Conservation (phyloP, 2,888 invertebrate genomes). For the Caenorhabditis becei region DNA sequence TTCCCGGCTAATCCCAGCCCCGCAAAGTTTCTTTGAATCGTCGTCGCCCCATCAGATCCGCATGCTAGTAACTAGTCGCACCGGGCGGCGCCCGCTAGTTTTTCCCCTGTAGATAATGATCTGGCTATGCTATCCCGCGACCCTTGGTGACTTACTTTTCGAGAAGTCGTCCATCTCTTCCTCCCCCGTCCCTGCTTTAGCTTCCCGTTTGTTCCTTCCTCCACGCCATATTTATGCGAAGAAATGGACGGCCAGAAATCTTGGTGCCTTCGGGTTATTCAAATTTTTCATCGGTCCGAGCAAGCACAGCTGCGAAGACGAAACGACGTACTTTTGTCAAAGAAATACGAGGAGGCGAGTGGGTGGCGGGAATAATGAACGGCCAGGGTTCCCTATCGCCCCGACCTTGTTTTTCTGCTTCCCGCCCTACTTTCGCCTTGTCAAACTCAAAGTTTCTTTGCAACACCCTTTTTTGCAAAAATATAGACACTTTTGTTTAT, state of each 20-base stretch:
- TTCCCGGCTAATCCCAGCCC: constrained; percentile 36
- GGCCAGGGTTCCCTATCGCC: constrained; percentile 35
- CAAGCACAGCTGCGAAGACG: constrained; percentile 51
- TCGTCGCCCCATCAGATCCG: constrained; percentile 21
- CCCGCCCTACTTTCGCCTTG: constrained; percentile 15
- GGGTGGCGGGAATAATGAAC: constrained; percentile 56
- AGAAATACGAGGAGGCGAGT: constrained; percentile 38
- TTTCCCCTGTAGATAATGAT: constrained; percentile 54
- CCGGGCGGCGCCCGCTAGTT: constrained; percentile 21
- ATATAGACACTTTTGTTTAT: not conserved
- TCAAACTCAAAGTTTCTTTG: not conserved
- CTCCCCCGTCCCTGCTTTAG: constrained; percentile 15
- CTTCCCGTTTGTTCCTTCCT: constrained; percentile 1
- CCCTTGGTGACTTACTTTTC: constrained; percentile 60
- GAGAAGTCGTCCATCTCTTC: constrained; percentile 40
- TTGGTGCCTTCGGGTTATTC: constrained; percentile 42
- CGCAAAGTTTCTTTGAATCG: constrained; percentile 40
- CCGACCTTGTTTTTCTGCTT: constrained; percentile 40
- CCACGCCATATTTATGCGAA: constrained; percentile 23
- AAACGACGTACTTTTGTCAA: constrained; percentile 61
- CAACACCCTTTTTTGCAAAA: not conserved
- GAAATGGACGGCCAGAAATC: constrained; percentile 23
- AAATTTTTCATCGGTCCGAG: constrained; percentile 50
- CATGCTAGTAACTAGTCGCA: constrained; percentile 42
- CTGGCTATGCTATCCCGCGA: constrained; percentile 58